Base-by-base conservation (phyloP, 2,113 vertebrate genomes). In the Amphilophus citrinellus region DNA sequence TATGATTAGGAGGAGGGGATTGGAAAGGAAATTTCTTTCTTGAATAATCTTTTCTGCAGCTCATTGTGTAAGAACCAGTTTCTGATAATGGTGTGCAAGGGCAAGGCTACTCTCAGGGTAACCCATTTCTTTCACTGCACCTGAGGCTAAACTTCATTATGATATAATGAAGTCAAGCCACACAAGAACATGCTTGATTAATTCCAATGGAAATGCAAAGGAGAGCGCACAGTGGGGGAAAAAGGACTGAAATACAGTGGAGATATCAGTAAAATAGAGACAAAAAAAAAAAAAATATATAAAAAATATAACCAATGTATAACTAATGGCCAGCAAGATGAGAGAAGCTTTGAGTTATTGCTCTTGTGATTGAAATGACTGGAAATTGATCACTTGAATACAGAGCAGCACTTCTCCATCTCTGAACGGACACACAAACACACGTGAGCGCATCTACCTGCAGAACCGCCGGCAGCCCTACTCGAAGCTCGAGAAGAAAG, bases 91-190 rank as follows among this genome's bases (percentile, higher is more conserved):
- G 81, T 7, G 77, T 42, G 11, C 9, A 53, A 84, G 84, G 79
- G 80, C 86, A 83, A 63, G 47, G 85, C 86, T 83, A 85, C 88
- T 88, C 77, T 66, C 32, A 2, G 76, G 76, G 80, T 89, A 88
- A 90, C 77, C 78, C 87, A 84, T 91, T 92, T 88, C 84, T 80
- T 91, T 83, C 76, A 32, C 57, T 63, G 88, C 89, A 93, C 90
- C 92, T 89, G 90, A 88, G 89, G 91, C 90, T 89, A 92, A 93
- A 89, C 88, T 89, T 91, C 90, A 93, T 93, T 89, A 92, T 68
- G 83, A 81, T 88, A 87, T 91, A 90, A 95, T 89, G 89, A 92
- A 92, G 88, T 87, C 83, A 77, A 87, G 87, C 86, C 88, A 88
- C 87, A 92, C 77, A 86, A 84, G 88, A 92, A 91, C 86, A 91